Conservation (phyloP, 1,140 invertebrate species). For the Bombus terrestris region DNA sequence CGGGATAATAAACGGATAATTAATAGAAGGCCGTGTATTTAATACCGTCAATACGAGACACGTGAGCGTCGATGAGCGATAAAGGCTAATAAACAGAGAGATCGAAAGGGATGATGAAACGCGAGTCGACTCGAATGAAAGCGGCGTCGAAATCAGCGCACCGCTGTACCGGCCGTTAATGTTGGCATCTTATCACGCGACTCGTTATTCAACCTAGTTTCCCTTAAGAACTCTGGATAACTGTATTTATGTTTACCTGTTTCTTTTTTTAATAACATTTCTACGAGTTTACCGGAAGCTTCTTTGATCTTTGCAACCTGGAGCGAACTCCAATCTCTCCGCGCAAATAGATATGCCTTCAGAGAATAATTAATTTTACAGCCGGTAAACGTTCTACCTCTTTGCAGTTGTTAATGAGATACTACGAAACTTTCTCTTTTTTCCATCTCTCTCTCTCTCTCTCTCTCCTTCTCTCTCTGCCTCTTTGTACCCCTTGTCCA, state of each 20-base stretch:
- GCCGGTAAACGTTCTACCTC: conserved; percentile 32
- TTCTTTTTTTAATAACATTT: conserved; percentile 26
- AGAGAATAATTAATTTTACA: conserved; percentile 45
- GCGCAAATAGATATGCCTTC: conserved; percentile 35
- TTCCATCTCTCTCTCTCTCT: no score
- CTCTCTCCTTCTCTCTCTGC: no score
- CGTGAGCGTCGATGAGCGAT: background rate
- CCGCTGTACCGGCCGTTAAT: no score
- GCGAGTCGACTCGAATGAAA: no score
- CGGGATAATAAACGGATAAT: conserved; percentile 21
- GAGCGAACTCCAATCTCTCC: conserved; percentile 15
- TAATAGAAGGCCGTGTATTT: conserved; percentile 14
- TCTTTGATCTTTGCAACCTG: conserved; percentile 13
- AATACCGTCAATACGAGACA: conserved; percentile 1
- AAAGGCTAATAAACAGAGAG: background rate
- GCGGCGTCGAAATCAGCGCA: background rate
- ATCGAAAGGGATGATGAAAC: no score
- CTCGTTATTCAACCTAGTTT: background rate
- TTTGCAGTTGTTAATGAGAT: conserved; percentile 40
- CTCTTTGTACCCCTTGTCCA: no score
- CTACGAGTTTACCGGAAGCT: background rate
- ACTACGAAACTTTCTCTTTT: background rate
- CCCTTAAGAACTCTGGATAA: background rate
- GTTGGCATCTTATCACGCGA: background rate
- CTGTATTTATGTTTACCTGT: background rate